Evolutionary conservation across 92 coral and sea anemone genomes (phyloP), one percentile per base, ranked within the genome.

Genomic region (Hydrozoanthus gracilis): DNA sequence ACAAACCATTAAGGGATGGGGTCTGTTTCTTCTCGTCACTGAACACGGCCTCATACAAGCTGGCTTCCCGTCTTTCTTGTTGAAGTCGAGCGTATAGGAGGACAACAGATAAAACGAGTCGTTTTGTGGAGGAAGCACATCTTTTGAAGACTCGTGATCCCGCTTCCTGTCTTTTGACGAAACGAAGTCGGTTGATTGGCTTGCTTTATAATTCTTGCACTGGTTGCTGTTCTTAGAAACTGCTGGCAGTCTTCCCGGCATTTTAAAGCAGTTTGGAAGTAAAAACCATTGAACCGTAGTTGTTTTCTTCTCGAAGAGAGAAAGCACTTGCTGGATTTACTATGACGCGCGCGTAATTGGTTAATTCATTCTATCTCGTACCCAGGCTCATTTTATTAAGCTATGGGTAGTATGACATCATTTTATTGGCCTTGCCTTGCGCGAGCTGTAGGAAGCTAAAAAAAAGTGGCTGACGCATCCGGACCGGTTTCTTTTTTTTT

Each of bases 1-100:
- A 68, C 82, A 12, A 48, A 95, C 99, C 99, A 92, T 86, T 11
- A 93, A 91, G 3, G 99, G 99, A 86, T 95, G 99, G 1, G 99
- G 99, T 3, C 98, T 86, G 68, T 93, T 95, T 44, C 98, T 88
- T 76, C 98, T 84, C 6, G 95, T 91, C 7, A 90, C 91, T 8
- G 98, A 95, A 27, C 93, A 91, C 10, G 95, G 98, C 60, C 98
- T 89, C 44, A 88, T 89, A 5, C 83, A 60, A 5, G 95, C 90
- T 46, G 95, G 98, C 65, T 80, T 84, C 9, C 94, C 94, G 47
- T 83, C 90, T 61, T 97, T 97, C 76, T 84, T 87, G 47, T 93
- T 95, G 72, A 79, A 97, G 74, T 93, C 95, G 12, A 92, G 85
- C 16, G 95, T 84, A 86, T 97, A 97, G 12, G 98, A 97, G 15